Conservation (phyloP, 1,140 invertebrate species). For the Pachypsylla venusta region DNA sequence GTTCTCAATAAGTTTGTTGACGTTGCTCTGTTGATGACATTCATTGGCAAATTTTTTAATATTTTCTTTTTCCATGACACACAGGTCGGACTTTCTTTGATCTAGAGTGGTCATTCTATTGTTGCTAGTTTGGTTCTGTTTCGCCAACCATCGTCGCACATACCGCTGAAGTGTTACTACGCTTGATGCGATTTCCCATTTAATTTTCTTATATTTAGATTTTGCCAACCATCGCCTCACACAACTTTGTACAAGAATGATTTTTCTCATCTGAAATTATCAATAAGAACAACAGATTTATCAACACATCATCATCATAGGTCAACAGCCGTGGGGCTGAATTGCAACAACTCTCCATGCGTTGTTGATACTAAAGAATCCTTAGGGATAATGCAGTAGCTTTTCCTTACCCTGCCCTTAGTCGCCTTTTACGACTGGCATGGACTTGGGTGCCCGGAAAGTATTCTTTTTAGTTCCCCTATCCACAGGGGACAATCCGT, state of each 20-base stretch:
- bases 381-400: too few species aligned
- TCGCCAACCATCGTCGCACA: conserved; percentile 45
- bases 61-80: background rate
- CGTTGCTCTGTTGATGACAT: conserved; percentile 10
- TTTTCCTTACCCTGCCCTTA: too few species aligned
- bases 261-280: conserved; percentile 45
- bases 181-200: conserved; percentile 44
- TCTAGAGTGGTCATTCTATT: conserved; percentile 10
- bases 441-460: too few species aligned
- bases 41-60: conserved; percentile 9
- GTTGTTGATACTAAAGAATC: too few species aligned
- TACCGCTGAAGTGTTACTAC: conserved; percentile 50
- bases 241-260: conserved; percentile 53
- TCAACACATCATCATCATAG: too few species aligned
- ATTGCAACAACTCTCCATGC: too few species aligned
- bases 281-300: conserved; percentile 15
- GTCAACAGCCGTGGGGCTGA: too few species aligned
- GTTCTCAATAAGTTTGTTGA: conserved; percentile 11
- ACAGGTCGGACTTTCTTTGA: background rate
- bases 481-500: too few species aligned
- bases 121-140: conserved; percentile 23
- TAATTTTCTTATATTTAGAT: conserved; percentile 35
- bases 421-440: too few species aligned
- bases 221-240: conserved; percentile 53
- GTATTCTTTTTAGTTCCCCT: too few species aligned